Percentiles rank a stretch among this genome's conserved stretches.
phyloP scores from a whole-genome alignment of 2,888 invertebrate species.

The Xylophagus ater region DNA sequence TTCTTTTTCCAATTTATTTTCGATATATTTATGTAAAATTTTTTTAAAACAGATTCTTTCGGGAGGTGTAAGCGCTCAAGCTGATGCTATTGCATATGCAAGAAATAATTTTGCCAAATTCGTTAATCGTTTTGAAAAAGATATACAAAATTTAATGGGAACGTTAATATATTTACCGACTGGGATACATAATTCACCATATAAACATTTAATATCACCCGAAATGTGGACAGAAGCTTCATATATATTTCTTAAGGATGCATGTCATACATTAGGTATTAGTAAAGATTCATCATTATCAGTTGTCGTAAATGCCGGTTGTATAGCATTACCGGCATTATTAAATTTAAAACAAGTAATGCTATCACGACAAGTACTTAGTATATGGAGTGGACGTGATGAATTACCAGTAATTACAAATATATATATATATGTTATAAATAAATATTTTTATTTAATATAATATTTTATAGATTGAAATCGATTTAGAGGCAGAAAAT shows the following conservation, averaged over 20 bases:
- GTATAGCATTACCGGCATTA: slow-evolving; percentile 85
- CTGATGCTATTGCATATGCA: slow-evolving; percentile 79
- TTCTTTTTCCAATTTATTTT: neutral
- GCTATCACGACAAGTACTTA: slow-evolving; percentile 78
- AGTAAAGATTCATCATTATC: slow-evolving; percentile 83
- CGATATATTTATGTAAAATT: neutral
- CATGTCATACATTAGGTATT: slow-evolving; percentile 80
- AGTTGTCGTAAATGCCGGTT: slow-evolving; percentile 87
- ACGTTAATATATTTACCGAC: slow-evolving; percentile 66
- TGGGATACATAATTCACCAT: slow-evolving; percentile 70
- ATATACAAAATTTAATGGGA: slow-evolving; percentile 78
- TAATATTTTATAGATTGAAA: slow-evolving; percentile 63
- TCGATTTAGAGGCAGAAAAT: slow-evolving; percentile 81
- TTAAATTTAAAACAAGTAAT: slow-evolving; percentile 88
- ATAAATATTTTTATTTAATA: neutral
- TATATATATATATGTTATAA: slow-evolving; percentile 1
- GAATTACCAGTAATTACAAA: slow-evolving; percentile 73
- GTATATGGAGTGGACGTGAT: slow-evolving; percentile 90
- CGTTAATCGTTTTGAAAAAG: slow-evolving; percentile 64
- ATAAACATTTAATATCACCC: slow-evolving; percentile 59
- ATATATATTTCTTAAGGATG: slow-evolving; percentile 85
- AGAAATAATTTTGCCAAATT: slow-evolving; percentile 73
- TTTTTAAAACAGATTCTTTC: slow-evolving; percentile 25
- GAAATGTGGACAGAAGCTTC: slow-evolving; percentile 68
- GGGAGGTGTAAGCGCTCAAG: slow-evolving; percentile 48